phyloP scores from a whole-genome alignment of 2,888 invertebrate species.

The Amphimallon solstitiale region DNA sequence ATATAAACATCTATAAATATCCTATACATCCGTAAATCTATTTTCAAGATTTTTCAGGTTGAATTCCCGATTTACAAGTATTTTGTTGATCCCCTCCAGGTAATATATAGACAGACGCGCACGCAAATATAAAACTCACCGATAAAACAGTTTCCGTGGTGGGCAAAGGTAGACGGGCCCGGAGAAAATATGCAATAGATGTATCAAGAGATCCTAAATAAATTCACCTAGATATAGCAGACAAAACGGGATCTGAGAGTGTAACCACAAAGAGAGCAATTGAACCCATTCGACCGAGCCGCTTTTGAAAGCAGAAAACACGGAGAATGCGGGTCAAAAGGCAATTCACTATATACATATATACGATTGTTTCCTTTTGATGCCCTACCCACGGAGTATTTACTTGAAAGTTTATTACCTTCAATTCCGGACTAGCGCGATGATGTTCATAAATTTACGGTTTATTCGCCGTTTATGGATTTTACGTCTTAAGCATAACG shows the following conservation, averaged over 20 bases:
- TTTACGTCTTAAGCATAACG: neutral
- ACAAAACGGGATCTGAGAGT: slow-evolving; percentile 13
- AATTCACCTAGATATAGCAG: slow-evolving; percentile 19
- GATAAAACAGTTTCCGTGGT: too few species aligned
- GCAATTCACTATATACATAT: slow-evolving; percentile 20
- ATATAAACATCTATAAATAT: too few species aligned
- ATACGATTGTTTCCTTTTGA: slow-evolving; percentile 27
- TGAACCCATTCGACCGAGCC: slow-evolving; percentile 21
- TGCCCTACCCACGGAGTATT: slow-evolving; percentile 15
- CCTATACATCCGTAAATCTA: too few species aligned
- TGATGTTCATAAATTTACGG: slow-evolving; percentile 14
- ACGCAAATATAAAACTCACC: too few species aligned
- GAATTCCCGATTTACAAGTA: too few species aligned
- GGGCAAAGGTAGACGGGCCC: too few species aligned
- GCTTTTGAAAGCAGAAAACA: slow-evolving; percentile 26
- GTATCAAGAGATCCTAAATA: slow-evolving; percentile 24
- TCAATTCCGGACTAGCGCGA: neutral
- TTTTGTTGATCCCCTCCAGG: too few species aligned
- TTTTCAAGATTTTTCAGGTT: too few species aligned
- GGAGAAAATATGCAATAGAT: slow-evolving; percentile 19
- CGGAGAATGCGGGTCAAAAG: slow-evolving; percentile 32
- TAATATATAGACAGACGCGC: too few species aligned
- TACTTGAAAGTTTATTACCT: slow-evolving; percentile 27
- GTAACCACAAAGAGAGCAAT: slow-evolving; percentile 25
- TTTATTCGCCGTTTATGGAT: neutral